Evolutionary conservation across 2,113 vertebrate species (phyloP).

Genomic region (Pandion haliaetus): DNA sequence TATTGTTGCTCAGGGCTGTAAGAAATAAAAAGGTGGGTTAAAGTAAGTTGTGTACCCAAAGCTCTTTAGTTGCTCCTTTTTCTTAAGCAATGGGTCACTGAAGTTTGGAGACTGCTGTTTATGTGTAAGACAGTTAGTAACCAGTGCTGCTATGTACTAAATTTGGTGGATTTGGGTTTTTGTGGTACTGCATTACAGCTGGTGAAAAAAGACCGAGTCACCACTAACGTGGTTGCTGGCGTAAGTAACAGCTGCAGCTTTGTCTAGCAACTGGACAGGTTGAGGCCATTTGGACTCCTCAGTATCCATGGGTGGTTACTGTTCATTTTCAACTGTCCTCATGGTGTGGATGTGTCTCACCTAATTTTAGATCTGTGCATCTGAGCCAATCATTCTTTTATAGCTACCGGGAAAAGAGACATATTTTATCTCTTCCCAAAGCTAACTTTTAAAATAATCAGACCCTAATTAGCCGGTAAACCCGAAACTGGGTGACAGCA

Average conservation of each 20-base stretch:
- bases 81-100: background rate
- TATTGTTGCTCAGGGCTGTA: background rate
- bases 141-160: background rate
- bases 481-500: background rate
- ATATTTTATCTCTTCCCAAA: background rate
- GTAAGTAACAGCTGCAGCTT: background rate
- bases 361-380: background rate
- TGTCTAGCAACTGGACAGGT: background rate
- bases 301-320: background rate
- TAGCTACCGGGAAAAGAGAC: background rate
- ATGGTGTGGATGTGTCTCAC: background rate
- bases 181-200: background rate
- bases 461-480: background rate
- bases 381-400: background rate
- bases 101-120: background rate
- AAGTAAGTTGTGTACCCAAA: background rate
- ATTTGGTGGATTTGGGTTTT: background rate
- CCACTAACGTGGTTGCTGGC: background rate
- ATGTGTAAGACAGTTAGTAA: background rate
- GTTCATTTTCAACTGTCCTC: background rate
- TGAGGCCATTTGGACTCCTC: background rate
- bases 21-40: background rate
- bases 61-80: background rate
- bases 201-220: background rate
- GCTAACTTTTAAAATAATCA: background rate